Evolutionary conservation across 2,888 invertebrate genomes (phyloP), one percentile per base, ranked within the genome.

Genomic region (Phortica magna): DNA sequence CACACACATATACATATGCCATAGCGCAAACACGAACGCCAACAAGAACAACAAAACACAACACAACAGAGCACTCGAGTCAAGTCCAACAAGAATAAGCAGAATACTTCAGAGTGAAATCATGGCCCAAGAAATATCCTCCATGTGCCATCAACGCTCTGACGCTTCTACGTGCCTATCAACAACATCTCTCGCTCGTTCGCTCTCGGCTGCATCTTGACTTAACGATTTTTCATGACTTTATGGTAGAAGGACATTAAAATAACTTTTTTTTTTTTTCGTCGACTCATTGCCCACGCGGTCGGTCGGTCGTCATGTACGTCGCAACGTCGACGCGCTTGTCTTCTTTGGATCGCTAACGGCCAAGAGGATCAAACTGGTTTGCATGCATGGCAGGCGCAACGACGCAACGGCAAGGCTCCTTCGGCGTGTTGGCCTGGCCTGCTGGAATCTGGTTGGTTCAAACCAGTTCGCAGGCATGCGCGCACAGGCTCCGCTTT

Each of bases 191-290:
- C n/a, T n/a, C n/a, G n/a, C n/a, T 31, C 61, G 61, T 61, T 7
- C n/a, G 4, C 22, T 31, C 55, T 71, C 31, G 4, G 53, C 17
- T n/a, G n/a, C 5, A 9, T 31, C 31, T 31, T 42, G 68, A n/a
- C 72, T 75, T 77, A 79, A 76, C 83, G 85, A 85, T 87, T 87
- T 85, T 86, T 88, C 86, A 88, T 85, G 85, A 84, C 81, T 88
- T 85, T 88, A 85, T 88, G 88, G 88, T 85, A 86, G 85, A 84
- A 86, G 86, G 86, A 86, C 86, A 86, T 86, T 86, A 86, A 85
- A 86, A 85, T 80, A 31, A 31, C 31, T 85, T 84, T 84, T 85
- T 85, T 85, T 84, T 84, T 85, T 85, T 88, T 82, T 88, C 86
- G 86, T 87, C 86, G 86, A 86, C 86, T 88, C 86, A 88, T 86